These are phyloP conservation scores for Macrosiphum euphorbiae DNA, from an alignment of 2,888 invertebrate species.

Conservation along the genomic window DNA sequence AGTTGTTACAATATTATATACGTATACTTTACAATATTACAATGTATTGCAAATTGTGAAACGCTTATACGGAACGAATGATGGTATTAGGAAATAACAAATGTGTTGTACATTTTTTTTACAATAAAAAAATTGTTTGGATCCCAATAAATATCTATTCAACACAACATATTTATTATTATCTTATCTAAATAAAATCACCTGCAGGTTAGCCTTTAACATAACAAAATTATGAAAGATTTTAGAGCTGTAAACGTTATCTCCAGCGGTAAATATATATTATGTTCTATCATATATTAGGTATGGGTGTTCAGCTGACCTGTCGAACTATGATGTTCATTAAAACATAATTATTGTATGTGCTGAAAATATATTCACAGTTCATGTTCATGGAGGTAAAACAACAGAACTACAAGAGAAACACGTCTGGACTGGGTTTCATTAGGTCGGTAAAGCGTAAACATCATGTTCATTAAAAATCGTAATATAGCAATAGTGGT, in stretches of 20 bases:
- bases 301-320: constrained; percentile 30
- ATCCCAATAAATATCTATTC: not conserved
- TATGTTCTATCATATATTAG: not conserved
- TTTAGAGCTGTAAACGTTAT: constrained; percentile 22
- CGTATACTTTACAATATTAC: not conserved
- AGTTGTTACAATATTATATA: not conserved
- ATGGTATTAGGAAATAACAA: not conserved
- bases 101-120: not conserved
- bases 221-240: constrained; percentile 32
- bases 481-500: not conserved
- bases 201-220: constrained; percentile 22
- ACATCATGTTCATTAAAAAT: not conserved
- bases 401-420: not conserved
- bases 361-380: not conserved
- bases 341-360: constrained; percentile 45
- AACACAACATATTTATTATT: not conserved
- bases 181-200: constrained; percentile 21
- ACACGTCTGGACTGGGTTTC: not conserved
- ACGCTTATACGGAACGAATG: not conserved
- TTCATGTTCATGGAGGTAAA: not conserved
- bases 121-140: not conserved
- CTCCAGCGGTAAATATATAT: constrained; percentile 21
- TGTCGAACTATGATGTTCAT: constrained; percentile 37
- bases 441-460: not conserved
- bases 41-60: not conserved